Base-by-base conservation (phyloP, 2,797 vertebrate species). In the Glossophaga mutica region DNA sequence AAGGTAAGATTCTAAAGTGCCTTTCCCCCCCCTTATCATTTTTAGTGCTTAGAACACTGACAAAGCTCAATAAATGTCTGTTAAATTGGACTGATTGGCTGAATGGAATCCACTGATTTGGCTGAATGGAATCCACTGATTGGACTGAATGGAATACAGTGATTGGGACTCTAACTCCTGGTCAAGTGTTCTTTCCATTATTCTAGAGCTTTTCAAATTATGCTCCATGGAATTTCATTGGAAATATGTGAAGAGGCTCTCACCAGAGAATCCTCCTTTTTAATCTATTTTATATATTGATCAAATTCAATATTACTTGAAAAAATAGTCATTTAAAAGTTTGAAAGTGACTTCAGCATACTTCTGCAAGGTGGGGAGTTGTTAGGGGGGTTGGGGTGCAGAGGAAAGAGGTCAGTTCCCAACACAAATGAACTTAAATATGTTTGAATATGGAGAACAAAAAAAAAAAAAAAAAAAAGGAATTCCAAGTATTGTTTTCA, bases 401-500 rank as follows among this genome's bases (percentile, higher is more conserved):
- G 73, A 18, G 67, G 4, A 24, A 83, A 86, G 34, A 18, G 24
- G 15, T 50, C 48, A 77, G 44, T 65, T 88, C 9, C 39, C 42
- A 88, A 42, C 6, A 46, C 16, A 79, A 67, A 84, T 24, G 78
- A 79, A 90, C 7, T 74, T 59, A 67, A 74, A 59, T 32, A 42
- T 44, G 19, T 68, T 18, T 81, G 52, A 88, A 78, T n/a, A 42
- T 32, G 29, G n/a, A 84, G 34, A 16, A 44, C 42, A 79, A 46
- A 82, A 48, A 39, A 39, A 46, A 82, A 79, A 46, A 82, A 48
- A 39, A 39, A 46, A 82, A 48, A 52, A 94, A 65, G 24, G n/a
- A 93, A 91, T 95, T 77, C 21, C 84, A 87, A 65, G 46, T 37
- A 79, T 52, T 91, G 18, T 93, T 92, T 90, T 85, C 22, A 74